Conservation (phyloP, 35 echinoderm and acorn worm species). For the Eucidaris tribuloides region DNA sequence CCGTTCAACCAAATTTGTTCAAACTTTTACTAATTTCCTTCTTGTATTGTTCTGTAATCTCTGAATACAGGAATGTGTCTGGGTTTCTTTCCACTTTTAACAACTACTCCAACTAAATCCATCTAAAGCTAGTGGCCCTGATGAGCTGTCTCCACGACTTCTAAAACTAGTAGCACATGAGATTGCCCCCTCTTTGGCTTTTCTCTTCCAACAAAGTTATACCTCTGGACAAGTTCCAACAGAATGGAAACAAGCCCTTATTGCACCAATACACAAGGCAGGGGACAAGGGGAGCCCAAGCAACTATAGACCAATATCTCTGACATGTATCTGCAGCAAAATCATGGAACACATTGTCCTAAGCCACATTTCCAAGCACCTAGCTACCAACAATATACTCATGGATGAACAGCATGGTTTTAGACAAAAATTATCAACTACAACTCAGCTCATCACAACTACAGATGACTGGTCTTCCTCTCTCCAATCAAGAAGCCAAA, state of each 20-base stretch:
- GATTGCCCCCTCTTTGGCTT: conserved; percentile 26
- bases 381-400: conserved; percentile 38
- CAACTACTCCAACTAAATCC: conserved; percentile 45
- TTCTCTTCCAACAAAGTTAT: conserved; percentile 56
- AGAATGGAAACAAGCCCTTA: conserved; percentile 45
- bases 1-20: no score
- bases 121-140: conserved; percentile 44
- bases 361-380: conserved; percentile 41
- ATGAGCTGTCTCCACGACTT: conserved; percentile 34
- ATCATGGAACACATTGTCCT: conserved; percentile 57
- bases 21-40: no score
- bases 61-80: no score
- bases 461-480: conserved; percentile 45
- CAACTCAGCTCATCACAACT: conserved; percentile 29
- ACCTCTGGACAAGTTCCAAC: conserved; percentile 17
- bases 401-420: conserved; percentile 65
- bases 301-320: conserved; percentile 53
- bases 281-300: conserved; percentile 32
- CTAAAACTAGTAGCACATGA: conserved; percentile 36
- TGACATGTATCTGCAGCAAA: conserved; percentile 50
- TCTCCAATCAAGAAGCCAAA: conserved; percentile 40
- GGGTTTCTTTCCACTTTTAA: no score
- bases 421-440: conserved; percentile 34
- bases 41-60: no score
- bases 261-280: conserved; percentile 39